Percentiles rank a stretch among this genome's conserved stretches.
Evolutionary conservation across 2,888 invertebrate species (phyloP).

Genomic region (Zele albiditarsus): DNA sequence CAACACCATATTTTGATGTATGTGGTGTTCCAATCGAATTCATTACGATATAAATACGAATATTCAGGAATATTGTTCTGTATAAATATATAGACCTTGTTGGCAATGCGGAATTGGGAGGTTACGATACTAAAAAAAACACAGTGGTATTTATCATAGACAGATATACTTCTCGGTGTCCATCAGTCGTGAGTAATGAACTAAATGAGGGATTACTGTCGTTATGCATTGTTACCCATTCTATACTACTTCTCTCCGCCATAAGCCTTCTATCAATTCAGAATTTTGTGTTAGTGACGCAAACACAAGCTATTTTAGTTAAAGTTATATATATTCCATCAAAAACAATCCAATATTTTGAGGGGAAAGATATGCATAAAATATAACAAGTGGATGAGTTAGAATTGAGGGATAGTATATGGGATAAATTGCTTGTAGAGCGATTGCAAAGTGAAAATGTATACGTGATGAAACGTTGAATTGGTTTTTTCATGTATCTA

Average conservation of each 20-base stretch:
- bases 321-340: not conserved
- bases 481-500: conserved; percentile 6
- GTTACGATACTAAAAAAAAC: no score
- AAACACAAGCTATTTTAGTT: not conserved
- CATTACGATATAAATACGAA: conserved; percentile 11
- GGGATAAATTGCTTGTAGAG: not conserved
- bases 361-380: no score
- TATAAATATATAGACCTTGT: not conserved
- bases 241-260: no score
- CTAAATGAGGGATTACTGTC: no score
- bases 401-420: not conserved
- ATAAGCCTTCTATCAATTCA: no score
- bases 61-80: not conserved
- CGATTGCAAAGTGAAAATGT: no score
- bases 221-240: no score
- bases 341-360: no score
- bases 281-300: not conserved
- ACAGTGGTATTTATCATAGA: conserved; percentile 1
- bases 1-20: not conserved
- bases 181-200: no score
- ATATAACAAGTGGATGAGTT: no score
- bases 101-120: conserved; percentile 6
- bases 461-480: no score
- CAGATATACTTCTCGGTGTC: no score
- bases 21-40: not conserved